A percentile compares a stretch with the other conserved stretches of the same genome.
Evolutionary conservation across 2,888 invertebrate genomes (phyloP).

Genomic region (Platypus cylindrus): DNA sequence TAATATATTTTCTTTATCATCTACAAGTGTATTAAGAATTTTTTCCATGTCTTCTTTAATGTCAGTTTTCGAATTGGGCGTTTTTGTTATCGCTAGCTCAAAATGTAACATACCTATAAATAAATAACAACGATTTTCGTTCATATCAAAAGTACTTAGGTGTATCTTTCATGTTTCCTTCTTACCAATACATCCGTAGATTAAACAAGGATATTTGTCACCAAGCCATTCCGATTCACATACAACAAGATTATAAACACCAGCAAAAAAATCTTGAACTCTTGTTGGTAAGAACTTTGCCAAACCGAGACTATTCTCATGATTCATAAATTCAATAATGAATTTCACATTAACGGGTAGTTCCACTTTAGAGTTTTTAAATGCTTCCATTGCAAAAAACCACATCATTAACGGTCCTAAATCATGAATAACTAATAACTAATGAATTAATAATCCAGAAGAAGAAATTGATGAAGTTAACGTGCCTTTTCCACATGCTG

Average conservation of each 20-base stretch:
- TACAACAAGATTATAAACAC: constrained; percentile 32
- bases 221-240: constrained; percentile 37
- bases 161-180: not conserved
- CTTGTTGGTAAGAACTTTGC: constrained; percentile 29
- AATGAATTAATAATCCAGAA: not conserved
- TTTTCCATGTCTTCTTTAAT: constrained; percentile 32
- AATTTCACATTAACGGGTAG: constrained; percentile 37
- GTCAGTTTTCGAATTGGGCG: constrained; percentile 23
- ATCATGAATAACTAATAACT: not conserved
- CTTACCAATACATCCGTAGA: constrained; percentile 35
- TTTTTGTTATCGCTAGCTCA: constrained; percentile 21
- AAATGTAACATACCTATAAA: constrained; percentile 26
- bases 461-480: not conserved
- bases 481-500: constrained; percentile 32
- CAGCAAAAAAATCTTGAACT: constrained; percentile 29
- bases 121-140: too few relatives aligned
- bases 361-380: constrained; percentile 24
- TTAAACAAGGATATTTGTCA: constrained; percentile 34
- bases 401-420: constrained; percentile 32
- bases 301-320: constrained; percentile 31
- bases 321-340: constrained; percentile 35
- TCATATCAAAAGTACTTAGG: too few relatives aligned
- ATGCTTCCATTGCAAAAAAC: constrained; percentile 32
- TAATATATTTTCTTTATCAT: constrained; percentile 27
- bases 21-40: constrained; percentile 27